Base-by-base conservation (phyloP, 2,888 invertebrate genomes). In the Eucera pruinosa region DNA sequence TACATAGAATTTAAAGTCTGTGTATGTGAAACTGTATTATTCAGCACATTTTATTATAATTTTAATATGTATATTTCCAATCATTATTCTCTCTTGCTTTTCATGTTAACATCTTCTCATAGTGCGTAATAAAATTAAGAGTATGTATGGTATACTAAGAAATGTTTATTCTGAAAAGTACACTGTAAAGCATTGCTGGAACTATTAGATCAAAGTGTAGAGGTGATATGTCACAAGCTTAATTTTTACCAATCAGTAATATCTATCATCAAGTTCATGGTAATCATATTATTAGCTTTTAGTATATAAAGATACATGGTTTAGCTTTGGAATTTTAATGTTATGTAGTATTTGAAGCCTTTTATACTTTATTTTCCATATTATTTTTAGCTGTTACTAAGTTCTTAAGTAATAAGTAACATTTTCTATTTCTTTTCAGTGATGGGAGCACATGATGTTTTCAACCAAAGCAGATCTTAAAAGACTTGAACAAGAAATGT, bases 361-460 rank as follows among this genome's bases (percentile, higher is more conserved):
- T n/a, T n/a, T n/a, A n/a, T n/a, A n/a, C n/a, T n/a, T n/a, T n/a
- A n/a, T n/a, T n/a, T n/a, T n/a, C n/a, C n/a, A n/a, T n/a, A n/a
- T n/a, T n/a, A n/a, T n/a, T n/a, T n/a, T n/a, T n/a, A n/a, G n/a
- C n/a, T 27, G 13, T 52, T 23, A 5, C 5, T 33, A 20, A 11
- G 0, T 9, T 52, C 6, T 52, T 3, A 1, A 27, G 9, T 30
- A 54, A 50, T n/a, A 18, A 15, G n/a, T 52, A 30, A 27, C 13
- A 48, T 4, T 47, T 45, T 30, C n/a, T 39, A 36, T 65, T 4
- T 54, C 39, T 23, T 4, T 57, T 87, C 79, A 89, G 89, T 89
- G 84, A 88, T 86, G 87, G 86, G 78, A 88, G 78, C 47, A 25
- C 76, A 81, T 81, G 64, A 89, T 89, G 89, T 75, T 81, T 72